Conservation (phyloP, 2,888 invertebrate species). For the Xestia sexstrigata region DNA sequence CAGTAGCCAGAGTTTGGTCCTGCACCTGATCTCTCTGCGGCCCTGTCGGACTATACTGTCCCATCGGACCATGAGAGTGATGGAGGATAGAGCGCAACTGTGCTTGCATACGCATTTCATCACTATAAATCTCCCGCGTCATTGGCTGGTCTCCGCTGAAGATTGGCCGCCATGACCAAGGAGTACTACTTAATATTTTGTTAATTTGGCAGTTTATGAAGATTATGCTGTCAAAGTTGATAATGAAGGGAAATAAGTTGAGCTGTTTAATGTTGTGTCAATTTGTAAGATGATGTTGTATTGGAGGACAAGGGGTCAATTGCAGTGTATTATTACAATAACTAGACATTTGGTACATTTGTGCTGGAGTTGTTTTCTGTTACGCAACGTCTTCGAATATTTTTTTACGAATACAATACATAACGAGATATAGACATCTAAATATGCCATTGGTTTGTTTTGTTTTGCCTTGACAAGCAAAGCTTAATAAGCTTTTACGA, state of each 20-base stretch:
- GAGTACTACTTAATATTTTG: not conserved
- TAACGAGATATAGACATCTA: not conserved
- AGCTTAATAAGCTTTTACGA: not conserved
- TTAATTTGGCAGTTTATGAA: not conserved
- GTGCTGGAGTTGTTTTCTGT: not conserved
- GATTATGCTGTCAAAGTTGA: not conserved
- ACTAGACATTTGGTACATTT: conserved; percentile 3
- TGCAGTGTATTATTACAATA: not conserved
- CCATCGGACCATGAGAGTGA: not conserved
- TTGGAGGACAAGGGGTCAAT: not conserved
- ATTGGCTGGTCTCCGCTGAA: not conserved
- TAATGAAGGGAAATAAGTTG: not conserved
- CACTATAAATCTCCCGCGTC: not conserved
- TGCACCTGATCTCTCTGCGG: not conserved
- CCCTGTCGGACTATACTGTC: not conserved
- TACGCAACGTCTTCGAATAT: not conserved
- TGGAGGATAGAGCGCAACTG: not conserved
- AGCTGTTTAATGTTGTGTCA: not conserved
- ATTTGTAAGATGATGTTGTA: not conserved
- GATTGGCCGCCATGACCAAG: not conserved
- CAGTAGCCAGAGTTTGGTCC: not conserved
- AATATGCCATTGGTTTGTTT: not conserved
- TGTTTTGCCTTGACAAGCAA: not conserved
- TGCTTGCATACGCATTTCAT: not conserved
- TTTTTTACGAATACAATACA: not conserved